Evolutionary conservation across 2,113 vertebrate genomes (phyloP), one percentile per base, ranked within the genome.

Genomic region (Lepus europaeus): DNA sequence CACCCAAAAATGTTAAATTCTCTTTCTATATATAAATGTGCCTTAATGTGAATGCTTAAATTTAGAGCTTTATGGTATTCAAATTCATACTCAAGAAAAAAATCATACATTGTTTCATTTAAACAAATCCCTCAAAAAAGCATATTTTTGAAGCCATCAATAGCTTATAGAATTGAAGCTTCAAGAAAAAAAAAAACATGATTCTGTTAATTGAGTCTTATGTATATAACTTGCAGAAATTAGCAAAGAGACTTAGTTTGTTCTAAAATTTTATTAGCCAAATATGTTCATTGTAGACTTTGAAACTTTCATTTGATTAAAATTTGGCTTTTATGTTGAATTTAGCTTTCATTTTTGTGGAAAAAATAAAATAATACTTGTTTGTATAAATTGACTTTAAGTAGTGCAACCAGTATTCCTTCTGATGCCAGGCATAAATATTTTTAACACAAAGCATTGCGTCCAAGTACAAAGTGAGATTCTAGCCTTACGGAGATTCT

Each of bases 381-480:
- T 36, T 91, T 66, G 61, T 39, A 91, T 72, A 73, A 95, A 80
- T 61, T 97, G 25, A 29, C 89, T 96, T 76, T 76, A 49, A 81
- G 76, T 53, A 86, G 61, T 64, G 7, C 12, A 70, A 5, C 56
- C 53, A 85, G 25, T 77, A 59, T 89, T 74, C 36, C 31, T 87
- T 92, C 63, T 87, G 29, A 88, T 83, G 69, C 45, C 31, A n/a
- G 83, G 51, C 36, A 73, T 23, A 61, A 69, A 78, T 91, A 88
- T 8, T 45, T 70, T 33, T 82, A 64, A 89, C 53, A 72, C 1
- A 4, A n/a, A 93, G 59, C 11, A 59, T 10, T 76, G 64, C 23
- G 79, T 89, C 9, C 69, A 69, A n/a, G 61, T 66, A 25, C 51
- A 91, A 93, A n/a, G 29, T 90, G 59, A 61, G 61, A 85, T 90